Base-by-base conservation (phyloP, 2,797 vertebrate genomes). In the Pseudochaenichthys georgianus region DNA sequence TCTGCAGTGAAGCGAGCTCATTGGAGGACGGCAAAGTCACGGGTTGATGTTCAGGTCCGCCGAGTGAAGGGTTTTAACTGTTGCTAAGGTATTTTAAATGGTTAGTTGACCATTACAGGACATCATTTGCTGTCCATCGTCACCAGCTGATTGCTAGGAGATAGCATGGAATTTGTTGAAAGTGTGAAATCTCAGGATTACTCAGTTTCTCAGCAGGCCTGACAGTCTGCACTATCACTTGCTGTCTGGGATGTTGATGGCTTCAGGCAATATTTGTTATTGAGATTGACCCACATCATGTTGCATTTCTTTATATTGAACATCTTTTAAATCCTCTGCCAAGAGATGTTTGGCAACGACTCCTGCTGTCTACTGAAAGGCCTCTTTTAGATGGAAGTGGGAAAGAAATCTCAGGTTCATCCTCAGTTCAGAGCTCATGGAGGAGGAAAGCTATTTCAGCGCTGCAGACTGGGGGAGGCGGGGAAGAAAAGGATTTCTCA, bases 51-150 rank as follows among this genome's bases (percentile, higher is more conserved):
- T 77, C 67, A 64, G 73, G 80, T 70, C 78, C 31, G 51, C 75
- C 42, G 70, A 65, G 38, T 90, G 75, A 91, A 75, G 72, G 84
- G 83, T 82, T 83, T 62, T 59, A 89, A 86, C 82, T 90, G 91
- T 94, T 93, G 92, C 89, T 89, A 90, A 80, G 92, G 89, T 87
- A 34, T 82, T 84, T 83, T 76, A 61, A 89, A 90, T 70, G 73
- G 47, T 68, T 77, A 68, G 67, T 77, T 87, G 78, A 77, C 83
- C 81, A 74, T 90, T 71, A 23, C 45, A 78, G 28, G 31, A 72
- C 53, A 84, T 86, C 5, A 70, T 78, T 75, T 62, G 61, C 65
- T 7, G 21, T 89, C 81, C 62, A 13, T 89, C 70, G 64, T 53
- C 65, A 88, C 80, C 76, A 82, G 80, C 64, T 71, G 67, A 73